phyloP scores from a whole-genome alignment of 2,113 vertebrate genomes.

The Rhodinocichla rosea region DNA sequence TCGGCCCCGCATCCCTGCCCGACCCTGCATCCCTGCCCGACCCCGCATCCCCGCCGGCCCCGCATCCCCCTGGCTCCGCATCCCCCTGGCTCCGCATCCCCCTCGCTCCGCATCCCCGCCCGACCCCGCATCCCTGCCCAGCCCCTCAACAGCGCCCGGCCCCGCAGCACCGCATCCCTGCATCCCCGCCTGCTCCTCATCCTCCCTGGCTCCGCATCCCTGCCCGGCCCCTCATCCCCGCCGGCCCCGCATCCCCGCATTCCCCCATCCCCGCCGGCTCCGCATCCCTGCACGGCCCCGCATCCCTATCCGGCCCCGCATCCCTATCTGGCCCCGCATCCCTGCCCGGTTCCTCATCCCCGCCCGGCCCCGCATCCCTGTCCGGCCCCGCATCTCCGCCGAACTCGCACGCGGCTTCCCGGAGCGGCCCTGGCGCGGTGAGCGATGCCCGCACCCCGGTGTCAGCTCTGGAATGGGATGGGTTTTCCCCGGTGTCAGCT shows the following conservation, averaged over 20 bases:
- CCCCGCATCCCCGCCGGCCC: no score
- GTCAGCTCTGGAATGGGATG: background rate
- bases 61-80: no score
- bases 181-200: background rate
- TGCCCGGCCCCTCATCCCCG: background rate
- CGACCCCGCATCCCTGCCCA: background rate
- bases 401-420: rapidly evolving
- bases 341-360: no score
- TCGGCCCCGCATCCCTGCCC: no score
- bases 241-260: no score
- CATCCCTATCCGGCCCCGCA: rapidly evolving
- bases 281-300: no score
- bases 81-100: background rate
- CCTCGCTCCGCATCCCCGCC: background rate
- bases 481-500: no score
- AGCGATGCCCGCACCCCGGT: rapidly evolving
- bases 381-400: rapidly evolving
- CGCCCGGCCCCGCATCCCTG: no score
- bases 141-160: no score
- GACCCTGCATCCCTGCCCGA: no score
- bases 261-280: no score
- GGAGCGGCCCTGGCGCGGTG: rapidly evolving
- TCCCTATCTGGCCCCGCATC: background rate
- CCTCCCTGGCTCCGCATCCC: no score
- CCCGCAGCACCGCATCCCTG: background rate